Base-by-base conservation (phyloP, 2,888 invertebrate genomes). In the Andricus curvator region DNA sequence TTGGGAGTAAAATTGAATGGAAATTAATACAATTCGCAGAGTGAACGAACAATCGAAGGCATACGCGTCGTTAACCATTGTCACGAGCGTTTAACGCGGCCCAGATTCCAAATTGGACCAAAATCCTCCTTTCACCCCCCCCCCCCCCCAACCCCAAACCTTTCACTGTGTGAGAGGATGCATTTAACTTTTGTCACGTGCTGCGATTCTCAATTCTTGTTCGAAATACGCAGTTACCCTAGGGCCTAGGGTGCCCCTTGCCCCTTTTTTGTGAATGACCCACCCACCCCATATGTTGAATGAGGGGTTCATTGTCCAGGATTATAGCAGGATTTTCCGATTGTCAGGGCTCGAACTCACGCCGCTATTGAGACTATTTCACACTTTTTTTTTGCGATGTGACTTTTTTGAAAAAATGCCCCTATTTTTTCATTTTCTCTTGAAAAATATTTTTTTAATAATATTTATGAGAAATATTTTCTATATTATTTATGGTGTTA, bases 161-260 rank as follows among this genome's bases (percentile, higher is more conserved):
- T 44, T 48, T 44, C 11, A 4, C 6, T 68, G 25, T 44, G 25
- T 48, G 44, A 70, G 25, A 48, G 29, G 25, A 70, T 51, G 70
- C 48, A 70, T 51, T 70, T 70, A 70, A 70, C 70, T 70, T 70
- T 70, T 48, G 48, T 70, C 70, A 51, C 70, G 70, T 70, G 48
- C 70, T 70, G 15, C 25, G 48, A 70, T 70, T 70, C 70, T 51
- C 48, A 48, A 70, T 70, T 70, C 48, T 29, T 44, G 29, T 48
- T 70, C 4, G 22, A 48, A 70, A 70, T 70, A 70, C 44, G 48
- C 4, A 70, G 44, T 37, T 48, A 25, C 48, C 48, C 25, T 48
- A 25, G 70, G 70, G 48, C 44, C 25, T 48, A 41, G 41, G 44
- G 44, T 44, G 5, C 33, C 33, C 33, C 33, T 33, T 33, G 33